Base-by-base conservation (phyloP, 1,140 invertebrate species). In the Atta cephalotes region DNA sequence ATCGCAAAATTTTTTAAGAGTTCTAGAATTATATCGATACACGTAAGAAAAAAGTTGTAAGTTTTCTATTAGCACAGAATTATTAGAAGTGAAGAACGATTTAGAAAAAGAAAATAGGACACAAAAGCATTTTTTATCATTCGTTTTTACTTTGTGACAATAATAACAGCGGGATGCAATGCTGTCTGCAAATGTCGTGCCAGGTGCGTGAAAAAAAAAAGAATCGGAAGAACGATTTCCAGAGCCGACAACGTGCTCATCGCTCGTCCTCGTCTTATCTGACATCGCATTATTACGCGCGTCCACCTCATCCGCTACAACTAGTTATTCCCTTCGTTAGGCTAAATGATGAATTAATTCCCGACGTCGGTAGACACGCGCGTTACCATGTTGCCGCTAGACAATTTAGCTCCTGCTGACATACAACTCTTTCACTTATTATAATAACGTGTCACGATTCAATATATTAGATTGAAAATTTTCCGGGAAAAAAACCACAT, bases 321-420 rank as follows among this genome's bases (percentile, higher is more conserved):
- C 88, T 87, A 81, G 89, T 90, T 88, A 86, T 82, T 82, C 87
- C 78, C 78, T 91, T 90, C 89, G 90, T 90, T 88, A 88, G 77
- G 71, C 81, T 80, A 85, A 84, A 88, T 76, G 89, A 90, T 85
- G 89, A 90, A 91, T 91, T 90, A 90, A 90, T 91, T 87, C 86
- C 68, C 86, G 71, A 31, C 31, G 35, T 25, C 78, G 71, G 60
- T 88, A 82, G 60, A 86, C 86, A 72, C 88, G 76, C 58, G 74
- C 58, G 76, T 77, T 81, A 45, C 80, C 58, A 68, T 53, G 72
- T 76, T 66, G 56, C 78, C 65, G 63, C 18, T 85, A 45, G 56
- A 84, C 31, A 28, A 78, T 65, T 45, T 78, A 66, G 35, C 51
- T 76, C 16, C 49, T 14, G 63, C 62, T 53, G 31, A 14, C 62